Base-by-base conservation (phyloP, 2,888 invertebrate genomes). In the Trileptium ribeirensis region DNA sequence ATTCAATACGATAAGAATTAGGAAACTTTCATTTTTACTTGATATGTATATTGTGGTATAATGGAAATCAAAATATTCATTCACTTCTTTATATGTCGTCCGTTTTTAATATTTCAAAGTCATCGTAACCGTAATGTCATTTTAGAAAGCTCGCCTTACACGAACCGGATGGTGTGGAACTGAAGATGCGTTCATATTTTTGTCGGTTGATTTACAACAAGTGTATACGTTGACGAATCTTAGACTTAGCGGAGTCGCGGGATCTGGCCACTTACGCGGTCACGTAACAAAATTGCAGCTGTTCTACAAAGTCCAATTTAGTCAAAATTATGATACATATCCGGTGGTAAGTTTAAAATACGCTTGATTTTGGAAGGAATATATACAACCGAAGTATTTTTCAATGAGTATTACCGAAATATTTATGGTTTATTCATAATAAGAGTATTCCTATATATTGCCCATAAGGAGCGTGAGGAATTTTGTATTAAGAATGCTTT, bases 241-340 rank as follows among this genome's bases (percentile, higher is more conserved):
- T 40, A 83, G 88, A 19, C n/a, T 88, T 74, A 85, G 87, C 1
- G 88, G 88, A 19, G 87, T 88, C 0, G 87, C 86, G 29, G 87
- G 87, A 38, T 84, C 82, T 67, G 88, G 88, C 1, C 84, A 84
- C 67, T 82, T 88, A 31, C 83, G 85, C n/a, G 97, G 97, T 78
- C 92, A 97, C 83, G 97, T 97, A 0, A 97, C 96, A 0, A 96
- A 97, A 91, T 95, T 97, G 83, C 92, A 97, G 85, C 95, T 97
- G 90, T 97, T 97, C 91, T 97, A 97, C 89, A 97, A 97, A 89
- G 94, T 95, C 90, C 92, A 94, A 34, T 96, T 95, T 89, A 93
- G 92, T 86, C 96, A 96, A 88, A 96, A 96, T 88, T 97, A 96
- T 87, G 96, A 97, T 1, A 96, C 97, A 0, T 97, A 97, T 87